Percentiles rank a stretch among this genome's conserved stretches.
These are phyloP conservation scores for Julus scanicus DNA, from an alignment of 2,888 invertebrate species.

Conservation along the genomic window DNA sequence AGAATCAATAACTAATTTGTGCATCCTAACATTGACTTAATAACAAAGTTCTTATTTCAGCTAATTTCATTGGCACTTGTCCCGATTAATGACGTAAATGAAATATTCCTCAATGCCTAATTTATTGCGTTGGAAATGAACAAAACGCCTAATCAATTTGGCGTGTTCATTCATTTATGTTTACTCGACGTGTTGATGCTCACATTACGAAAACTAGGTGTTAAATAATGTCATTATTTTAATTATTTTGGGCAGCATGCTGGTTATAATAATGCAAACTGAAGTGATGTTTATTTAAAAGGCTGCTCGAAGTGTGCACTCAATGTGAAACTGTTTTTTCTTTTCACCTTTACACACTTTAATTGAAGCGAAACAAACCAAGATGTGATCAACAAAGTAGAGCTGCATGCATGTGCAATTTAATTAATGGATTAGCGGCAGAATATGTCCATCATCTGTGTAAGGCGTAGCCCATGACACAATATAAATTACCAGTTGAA, in stretches of 20 bases:
- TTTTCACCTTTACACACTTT: background rate
- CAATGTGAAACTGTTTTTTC: background rate
- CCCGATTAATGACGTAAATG: background rate
- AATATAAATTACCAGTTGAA: background rate
- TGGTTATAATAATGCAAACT: slow-evolving; percentile 1
- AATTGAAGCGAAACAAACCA: background rate
- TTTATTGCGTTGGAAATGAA: background rate
- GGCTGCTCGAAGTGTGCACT: background rate
- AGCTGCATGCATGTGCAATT: background rate
- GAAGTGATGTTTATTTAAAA: slow-evolving; percentile 1
- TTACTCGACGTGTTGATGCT: background rate
- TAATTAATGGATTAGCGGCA: background rate
- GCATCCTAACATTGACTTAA: too few species aligned
- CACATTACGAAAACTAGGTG: background rate
- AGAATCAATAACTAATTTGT: too few species aligned
- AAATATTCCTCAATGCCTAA: background rate
- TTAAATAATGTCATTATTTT: background rate
- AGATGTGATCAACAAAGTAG: background rate
- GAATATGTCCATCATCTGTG: background rate
- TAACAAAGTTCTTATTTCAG: too few species aligned
- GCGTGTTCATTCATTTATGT: background rate
- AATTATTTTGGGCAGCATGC: background rate
- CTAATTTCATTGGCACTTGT: background rate
- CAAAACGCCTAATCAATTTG: background rate
- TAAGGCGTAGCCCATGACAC: background rate